These are phyloP conservation scores for Acrocephalus kingi DNA, from an alignment of 2,113 vertebrate genomes.

Conservation along the genomic window DNA sequence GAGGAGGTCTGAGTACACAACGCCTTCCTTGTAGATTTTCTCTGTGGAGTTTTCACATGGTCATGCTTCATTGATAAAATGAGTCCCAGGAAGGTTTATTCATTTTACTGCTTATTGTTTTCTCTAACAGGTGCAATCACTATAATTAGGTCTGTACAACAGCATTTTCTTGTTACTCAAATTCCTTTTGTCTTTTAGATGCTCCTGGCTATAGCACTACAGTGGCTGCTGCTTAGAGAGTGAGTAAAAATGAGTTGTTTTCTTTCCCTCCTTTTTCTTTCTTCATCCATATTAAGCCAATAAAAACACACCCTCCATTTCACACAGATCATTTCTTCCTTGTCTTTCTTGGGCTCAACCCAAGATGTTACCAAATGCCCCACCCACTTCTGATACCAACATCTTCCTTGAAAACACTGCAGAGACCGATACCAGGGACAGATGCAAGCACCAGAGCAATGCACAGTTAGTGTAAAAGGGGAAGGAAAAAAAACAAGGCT, in stretches of 20 bases:
- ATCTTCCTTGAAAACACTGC: background rate
- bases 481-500: background rate
- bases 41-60: conserved; percentile 15
- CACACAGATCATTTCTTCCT: background rate
- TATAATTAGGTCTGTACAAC: conserved; percentile 59
- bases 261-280: conserved; percentile 14
- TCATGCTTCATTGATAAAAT: conserved; percentile 60
- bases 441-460: background rate
- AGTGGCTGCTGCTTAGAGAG: conserved; percentile 28
- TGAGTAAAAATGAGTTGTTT: conserved; percentile 26
- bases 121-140: conserved; percentile 57
- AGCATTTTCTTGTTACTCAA: conserved; percentile 26
- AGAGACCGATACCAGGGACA: background rate
- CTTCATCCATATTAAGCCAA: conserved; percentile 16
- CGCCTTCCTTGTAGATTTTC: background rate
- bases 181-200: conserved; percentile 51
- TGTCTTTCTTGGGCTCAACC: background rate
- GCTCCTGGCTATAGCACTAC: conserved; percentile 43
- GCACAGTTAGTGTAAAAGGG: fast-evolving
- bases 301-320: background rate
- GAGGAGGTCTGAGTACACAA: background rate
- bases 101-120: conserved; percentile 66
- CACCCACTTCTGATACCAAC: background rate
- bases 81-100: conserved; percentile 60
- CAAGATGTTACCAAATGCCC: background rate